These are phyloP conservation scores for Podargus strigoides DNA, from an alignment of 2,797 vertebrate species.

Conservation along the genomic window DNA sequence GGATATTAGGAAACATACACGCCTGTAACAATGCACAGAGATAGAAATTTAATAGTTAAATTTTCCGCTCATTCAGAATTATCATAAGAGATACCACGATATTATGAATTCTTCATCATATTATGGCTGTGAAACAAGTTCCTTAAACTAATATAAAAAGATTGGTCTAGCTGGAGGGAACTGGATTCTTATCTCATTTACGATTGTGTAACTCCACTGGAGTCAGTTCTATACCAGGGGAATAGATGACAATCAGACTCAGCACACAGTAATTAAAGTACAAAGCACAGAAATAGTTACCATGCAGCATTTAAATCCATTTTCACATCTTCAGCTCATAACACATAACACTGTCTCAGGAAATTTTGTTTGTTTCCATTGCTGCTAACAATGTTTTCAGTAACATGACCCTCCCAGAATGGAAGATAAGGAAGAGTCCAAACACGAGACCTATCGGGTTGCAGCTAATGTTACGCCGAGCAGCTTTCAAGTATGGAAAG, in stretches of 20 bases:
- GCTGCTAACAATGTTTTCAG: not conserved
- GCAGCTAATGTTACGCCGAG: not conserved
- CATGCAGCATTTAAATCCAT: not conserved
- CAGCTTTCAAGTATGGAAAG: not conserved
- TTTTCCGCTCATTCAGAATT: not conserved
- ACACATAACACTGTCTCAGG: not conserved
- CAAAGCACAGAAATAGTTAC: not conserved
- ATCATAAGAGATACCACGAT: not conserved
- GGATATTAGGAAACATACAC: not conserved
- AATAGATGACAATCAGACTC: not conserved
- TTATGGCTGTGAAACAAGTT: not conserved
- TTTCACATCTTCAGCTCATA: not conserved
- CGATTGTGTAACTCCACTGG: not conserved
- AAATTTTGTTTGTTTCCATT: not conserved
- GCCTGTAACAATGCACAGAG: not conserved
- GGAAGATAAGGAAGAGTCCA: not conserved
- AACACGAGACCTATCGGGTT: not conserved
- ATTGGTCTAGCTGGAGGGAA: not conserved
- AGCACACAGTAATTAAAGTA: not conserved
- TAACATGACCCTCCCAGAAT: not conserved
- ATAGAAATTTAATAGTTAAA: not conserved
- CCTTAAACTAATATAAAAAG: not conserved
- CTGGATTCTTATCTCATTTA: not conserved
- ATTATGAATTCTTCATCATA: not conserved
- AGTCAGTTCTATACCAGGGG: not conserved